Conservation (phyloP, 2,113 vertebrate genomes). For the Eulemur rufifrons region DNA sequence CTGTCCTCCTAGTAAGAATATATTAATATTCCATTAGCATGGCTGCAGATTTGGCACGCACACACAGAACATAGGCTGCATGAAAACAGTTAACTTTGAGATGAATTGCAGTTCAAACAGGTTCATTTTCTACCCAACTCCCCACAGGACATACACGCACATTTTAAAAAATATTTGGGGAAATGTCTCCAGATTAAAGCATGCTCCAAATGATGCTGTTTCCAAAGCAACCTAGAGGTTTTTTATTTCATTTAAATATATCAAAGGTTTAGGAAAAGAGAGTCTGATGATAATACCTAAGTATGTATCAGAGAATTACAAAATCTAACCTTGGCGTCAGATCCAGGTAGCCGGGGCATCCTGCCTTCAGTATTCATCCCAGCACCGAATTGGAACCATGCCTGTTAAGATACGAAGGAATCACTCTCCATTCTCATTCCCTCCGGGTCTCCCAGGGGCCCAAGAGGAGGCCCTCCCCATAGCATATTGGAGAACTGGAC, state of each 20-base stretch:
- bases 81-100: constrained; percentile 74
- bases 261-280: constrained; percentile 59
- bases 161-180: constrained; percentile 50
- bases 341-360: not conserved
- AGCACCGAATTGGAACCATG: constrained; percentile 11
- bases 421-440: not conserved
- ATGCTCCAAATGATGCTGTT: constrained; percentile 44
- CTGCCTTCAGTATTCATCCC: constrained; percentile 48
- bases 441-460: not conserved
- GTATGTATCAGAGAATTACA: constrained; percentile 38
- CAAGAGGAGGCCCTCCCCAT: not conserved
- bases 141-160: constrained; percentile 56
- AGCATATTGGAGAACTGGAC: constrained; percentile 63
- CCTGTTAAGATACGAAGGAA: constrained; percentile 39
- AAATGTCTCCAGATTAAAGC: constrained; percentile 67
- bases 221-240: constrained; percentile 68
- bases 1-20: constrained; percentile 72
- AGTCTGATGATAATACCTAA: constrained; percentile 48
- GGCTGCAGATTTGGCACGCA: constrained; percentile 58
- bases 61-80: constrained; percentile 54
- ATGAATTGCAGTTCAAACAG: constrained; percentile 72
- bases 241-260: constrained; percentile 64
- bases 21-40: constrained; percentile 83
- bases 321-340: constrained; percentile 53
- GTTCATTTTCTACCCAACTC: constrained; percentile 68